Evolutionary conservation across 2,888 invertebrate genomes (phyloP).

Genomic region (Hirudinaria manillensis): DNA sequence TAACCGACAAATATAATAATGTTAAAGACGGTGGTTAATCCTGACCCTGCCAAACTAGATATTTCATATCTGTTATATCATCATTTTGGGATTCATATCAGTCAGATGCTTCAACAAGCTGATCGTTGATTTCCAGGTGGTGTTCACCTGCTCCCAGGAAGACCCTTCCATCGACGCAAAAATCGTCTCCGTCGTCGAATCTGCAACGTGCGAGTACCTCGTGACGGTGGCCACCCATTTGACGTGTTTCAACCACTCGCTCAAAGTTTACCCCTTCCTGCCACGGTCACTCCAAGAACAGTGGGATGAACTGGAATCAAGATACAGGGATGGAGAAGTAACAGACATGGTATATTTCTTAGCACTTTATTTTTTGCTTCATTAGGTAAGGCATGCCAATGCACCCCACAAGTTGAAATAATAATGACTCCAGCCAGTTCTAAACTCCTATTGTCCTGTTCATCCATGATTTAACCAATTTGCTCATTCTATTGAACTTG

Average conservation of each 20-base stretch:
- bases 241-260: constrained; percentile 4
- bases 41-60: too few species aligned
- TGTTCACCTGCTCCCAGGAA: neutral
- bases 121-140: neutral
- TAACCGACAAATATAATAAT: neutral
- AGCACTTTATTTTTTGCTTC: too few species aligned
- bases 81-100: too few species aligned
- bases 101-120: too few species aligned
- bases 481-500: too few species aligned
- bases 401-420: too few species aligned
- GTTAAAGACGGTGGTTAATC: neutral
- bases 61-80: too few species aligned
- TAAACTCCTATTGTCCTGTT: too few species aligned
- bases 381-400: too few species aligned
- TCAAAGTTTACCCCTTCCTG: constrained; percentile 10
- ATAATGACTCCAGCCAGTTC: too few species aligned
- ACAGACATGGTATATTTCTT: neutral
- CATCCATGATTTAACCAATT: too few species aligned
- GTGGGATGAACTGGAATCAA: constrained; percentile 1
- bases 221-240: neutral
- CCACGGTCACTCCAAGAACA: too few species aligned
- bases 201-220: constrained; percentile 8
- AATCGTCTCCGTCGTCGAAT: neutral
- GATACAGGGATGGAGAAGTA: neutral
- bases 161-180: neutral